These are phyloP conservation scores for Gonioctena quinquepunctata DNA, from an alignment of 1,140 invertebrate species.

Conservation along the genomic window DNA sequence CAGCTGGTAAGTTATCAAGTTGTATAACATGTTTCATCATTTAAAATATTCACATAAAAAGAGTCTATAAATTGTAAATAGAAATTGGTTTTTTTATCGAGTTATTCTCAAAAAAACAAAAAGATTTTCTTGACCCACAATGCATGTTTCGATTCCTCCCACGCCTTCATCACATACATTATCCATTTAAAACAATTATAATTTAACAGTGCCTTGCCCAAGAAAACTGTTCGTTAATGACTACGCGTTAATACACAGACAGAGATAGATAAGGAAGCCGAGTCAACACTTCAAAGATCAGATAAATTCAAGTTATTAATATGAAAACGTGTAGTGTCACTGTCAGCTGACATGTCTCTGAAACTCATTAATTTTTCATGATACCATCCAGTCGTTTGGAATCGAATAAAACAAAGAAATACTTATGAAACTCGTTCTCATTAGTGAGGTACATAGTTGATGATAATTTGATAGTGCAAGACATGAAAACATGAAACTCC, in stretches of 20 bases:
- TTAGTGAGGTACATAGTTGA: not conserved
- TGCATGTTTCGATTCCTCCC: too few species aligned
- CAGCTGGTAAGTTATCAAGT: too few species aligned
- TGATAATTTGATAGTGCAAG: not conserved
- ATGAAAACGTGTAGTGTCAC: slow-evolving; percentile 20
- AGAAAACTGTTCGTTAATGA: slow-evolving; percentile 6
- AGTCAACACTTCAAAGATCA: slow-evolving; percentile 27
- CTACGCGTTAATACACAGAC: slow-evolving; percentile 1
- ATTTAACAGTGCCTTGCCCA: not conserved
- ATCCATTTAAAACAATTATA: too few species aligned
- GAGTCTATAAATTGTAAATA: too few species aligned
- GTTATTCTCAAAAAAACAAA: too few species aligned
- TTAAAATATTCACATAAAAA: too few species aligned
- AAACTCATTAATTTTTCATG: not conserved
- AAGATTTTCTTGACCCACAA: too few species aligned
- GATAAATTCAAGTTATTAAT: slow-evolving; percentile 29
- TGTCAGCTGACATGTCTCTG: slow-evolving; percentile 17
- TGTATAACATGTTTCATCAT: too few species aligned
- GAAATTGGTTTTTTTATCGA: too few species aligned
- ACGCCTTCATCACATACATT: too few species aligned
- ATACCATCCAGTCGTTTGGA: not conserved
- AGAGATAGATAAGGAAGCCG: slow-evolving; percentile 6
- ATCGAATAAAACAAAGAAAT: not conserved
- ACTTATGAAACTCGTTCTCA: not conserved
- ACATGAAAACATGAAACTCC: too few species aligned